Evolutionary conservation across 2,113 vertebrate species (phyloP).

Genomic region (Neolamprologus sp.): DNA sequence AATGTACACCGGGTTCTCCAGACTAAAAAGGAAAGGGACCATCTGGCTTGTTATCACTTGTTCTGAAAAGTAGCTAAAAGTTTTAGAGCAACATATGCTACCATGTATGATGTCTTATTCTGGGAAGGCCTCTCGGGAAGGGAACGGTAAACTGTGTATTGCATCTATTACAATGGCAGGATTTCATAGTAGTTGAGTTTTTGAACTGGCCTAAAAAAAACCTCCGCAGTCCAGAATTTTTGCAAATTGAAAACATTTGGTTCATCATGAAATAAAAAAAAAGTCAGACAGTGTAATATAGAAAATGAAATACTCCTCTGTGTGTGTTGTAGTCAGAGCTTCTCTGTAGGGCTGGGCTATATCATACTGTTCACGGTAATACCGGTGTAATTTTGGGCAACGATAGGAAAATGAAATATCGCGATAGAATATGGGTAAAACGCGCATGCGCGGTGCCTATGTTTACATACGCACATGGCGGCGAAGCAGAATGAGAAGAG

Average conservation of each 20-base stretch:
- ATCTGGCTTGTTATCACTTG: not conserved
- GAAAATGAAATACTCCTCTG: not conserved
- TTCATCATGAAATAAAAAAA: not conserved
- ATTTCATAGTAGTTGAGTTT: not conserved
- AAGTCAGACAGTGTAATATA: not conserved
- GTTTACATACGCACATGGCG: too few relatives aligned
- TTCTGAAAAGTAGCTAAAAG: not conserved
- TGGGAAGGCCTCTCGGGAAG: not conserved
- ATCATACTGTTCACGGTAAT: too few relatives aligned
- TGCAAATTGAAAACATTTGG: not conserved
- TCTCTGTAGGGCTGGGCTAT: not conserved
- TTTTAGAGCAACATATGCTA: not conserved
- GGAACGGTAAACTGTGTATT: not conserved
- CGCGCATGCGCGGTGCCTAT: too few relatives aligned
- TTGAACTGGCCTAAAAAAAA: not conserved
- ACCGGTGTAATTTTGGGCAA: too few relatives aligned
- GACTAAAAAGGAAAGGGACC: not conserved
- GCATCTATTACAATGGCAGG: not conserved
- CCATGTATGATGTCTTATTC: not conserved
- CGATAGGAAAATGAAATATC: too few relatives aligned
- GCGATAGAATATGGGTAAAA: too few relatives aligned
- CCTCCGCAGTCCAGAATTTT: not conserved
- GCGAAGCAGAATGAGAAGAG: too few relatives aligned
- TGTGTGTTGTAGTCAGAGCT: not conserved
- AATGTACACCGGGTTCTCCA: not conserved